A percentile compares a stretch with the other conserved stretches of the same genome.
phyloP scores from a whole-genome alignment of 1,140 invertebrate species.

The Leptinotarsa texana region DNA sequence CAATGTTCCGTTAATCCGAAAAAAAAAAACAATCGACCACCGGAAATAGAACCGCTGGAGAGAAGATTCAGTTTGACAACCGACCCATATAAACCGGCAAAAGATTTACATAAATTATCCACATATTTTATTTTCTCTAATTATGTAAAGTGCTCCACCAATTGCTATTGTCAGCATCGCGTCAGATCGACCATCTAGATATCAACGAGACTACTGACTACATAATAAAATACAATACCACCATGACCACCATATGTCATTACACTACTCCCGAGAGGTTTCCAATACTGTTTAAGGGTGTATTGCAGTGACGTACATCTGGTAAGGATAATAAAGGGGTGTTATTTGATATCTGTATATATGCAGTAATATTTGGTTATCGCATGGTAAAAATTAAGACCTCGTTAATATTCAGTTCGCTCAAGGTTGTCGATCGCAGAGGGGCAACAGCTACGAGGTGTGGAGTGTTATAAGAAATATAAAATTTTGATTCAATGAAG shows the following conservation, averaged over 20 bases:
- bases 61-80: not conserved
- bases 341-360: too few species aligned
- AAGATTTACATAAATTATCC: not conserved
- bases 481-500: too few species aligned
- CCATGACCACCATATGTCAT: slow-evolving; percentile 42
- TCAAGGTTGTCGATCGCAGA: too few species aligned
- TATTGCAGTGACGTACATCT: too few species aligned
- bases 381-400: too few species aligned
- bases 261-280: slow-evolving; percentile 12
- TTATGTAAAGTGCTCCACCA: not conserved
- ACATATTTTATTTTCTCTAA: slow-evolving; percentile 7
- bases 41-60: not conserved
- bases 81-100: not conserved
- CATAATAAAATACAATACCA: slow-evolving; percentile 36
- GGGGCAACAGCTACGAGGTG: too few species aligned
- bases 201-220: slow-evolving; percentile 19
- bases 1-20: too few species aligned
- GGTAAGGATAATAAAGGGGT: too few species aligned
- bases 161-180: not conserved
- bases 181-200: slow-evolving; percentile 5
- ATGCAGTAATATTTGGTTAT: too few species aligned
- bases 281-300: not conserved
- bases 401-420: too few species aligned
- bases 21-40: too few species aligned
- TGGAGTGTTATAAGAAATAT: too few species aligned